Conservation (phyloP, 2,113 vertebrate species). For the Eurypyga helias region DNA sequence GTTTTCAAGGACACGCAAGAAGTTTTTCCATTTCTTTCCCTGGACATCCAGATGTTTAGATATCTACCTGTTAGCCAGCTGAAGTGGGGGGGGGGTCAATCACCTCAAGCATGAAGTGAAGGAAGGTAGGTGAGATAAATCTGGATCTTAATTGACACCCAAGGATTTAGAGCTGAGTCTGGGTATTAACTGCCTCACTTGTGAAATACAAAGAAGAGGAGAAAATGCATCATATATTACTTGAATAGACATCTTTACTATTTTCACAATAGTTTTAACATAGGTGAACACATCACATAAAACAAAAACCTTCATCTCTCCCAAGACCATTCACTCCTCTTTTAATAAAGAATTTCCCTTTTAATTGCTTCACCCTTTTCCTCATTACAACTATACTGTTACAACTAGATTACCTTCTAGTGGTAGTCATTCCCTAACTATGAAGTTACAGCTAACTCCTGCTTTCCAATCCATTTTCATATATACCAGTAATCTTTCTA, state of each 20-base stretch:
- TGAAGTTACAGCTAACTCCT: background rate
- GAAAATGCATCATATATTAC: background rate
- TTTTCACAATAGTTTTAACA: background rate
- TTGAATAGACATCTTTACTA: background rate
- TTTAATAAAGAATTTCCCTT: background rate
- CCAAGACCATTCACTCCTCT: background rate
- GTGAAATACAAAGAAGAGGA: background rate
- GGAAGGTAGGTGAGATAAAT: background rate
- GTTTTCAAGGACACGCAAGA: background rate
- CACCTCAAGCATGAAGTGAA: background rate
- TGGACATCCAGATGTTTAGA: background rate
- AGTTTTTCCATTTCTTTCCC: background rate
- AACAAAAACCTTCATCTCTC: background rate
- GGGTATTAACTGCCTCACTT: background rate
- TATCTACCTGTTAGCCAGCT: background rate
- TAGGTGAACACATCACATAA: background rate
- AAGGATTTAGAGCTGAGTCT: background rate
- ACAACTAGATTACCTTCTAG: background rate
- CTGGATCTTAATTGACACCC: background rate
- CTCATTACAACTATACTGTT: background rate
- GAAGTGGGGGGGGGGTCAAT: no score
- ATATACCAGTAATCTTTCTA: background rate
- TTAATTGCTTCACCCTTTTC: background rate
- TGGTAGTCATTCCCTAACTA: background rate
- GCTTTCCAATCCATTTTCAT: background rate